Conservation (phyloP, 2,797 vertebrate species). For the Mormyrops attenuatus region DNA sequence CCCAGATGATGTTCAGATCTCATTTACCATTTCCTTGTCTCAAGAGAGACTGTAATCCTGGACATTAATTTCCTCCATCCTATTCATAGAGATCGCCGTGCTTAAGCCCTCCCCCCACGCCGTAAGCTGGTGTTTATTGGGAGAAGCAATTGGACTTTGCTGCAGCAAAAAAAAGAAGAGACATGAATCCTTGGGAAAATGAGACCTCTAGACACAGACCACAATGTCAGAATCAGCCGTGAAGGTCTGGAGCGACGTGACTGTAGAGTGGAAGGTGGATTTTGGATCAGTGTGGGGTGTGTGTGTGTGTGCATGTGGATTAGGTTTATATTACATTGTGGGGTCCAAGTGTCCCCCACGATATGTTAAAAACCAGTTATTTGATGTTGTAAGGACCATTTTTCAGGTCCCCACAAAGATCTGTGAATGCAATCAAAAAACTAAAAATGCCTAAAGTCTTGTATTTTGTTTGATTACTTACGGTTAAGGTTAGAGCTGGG, state of each 20-base stretch:
- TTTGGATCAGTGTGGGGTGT: not conserved
- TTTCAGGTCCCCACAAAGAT: not conserved
- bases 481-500: not conserved
- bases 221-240: not conserved
- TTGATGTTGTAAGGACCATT: not conserved
- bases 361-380: not conserved
- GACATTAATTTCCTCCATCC: not conserved
- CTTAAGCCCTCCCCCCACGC: not conserved
- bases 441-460: too few species aligned
- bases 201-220: not conserved
- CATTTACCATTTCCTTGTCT: not conserved
- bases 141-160: not conserved
- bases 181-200: not conserved
- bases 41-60: not conserved
- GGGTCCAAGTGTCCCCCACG: too few species aligned
- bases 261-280: not conserved
- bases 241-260: not conserved
- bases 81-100: not conserved
- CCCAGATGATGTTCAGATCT: not conserved
- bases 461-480: too few species aligned
- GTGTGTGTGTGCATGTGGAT: not conserved
- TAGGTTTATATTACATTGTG: not conserved
- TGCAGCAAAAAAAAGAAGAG: not conserved
- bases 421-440: too few species aligned
- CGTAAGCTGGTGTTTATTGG: not conserved